These are phyloP conservation scores for Parnassius orleans DNA, from an alignment of 2,888 invertebrate genomes.

Conservation along the genomic window DNA sequence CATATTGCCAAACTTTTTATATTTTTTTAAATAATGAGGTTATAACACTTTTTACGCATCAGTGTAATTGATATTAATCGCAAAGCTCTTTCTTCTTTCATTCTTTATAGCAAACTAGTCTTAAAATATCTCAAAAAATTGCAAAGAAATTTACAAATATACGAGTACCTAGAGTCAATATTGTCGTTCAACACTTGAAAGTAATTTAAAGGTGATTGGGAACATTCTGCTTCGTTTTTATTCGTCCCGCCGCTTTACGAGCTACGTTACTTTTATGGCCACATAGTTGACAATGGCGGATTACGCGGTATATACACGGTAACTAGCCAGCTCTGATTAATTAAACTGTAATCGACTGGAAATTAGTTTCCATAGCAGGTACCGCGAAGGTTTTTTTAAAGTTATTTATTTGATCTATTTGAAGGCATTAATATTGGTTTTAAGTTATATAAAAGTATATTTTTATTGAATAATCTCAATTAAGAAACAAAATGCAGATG, in stretches of 20 bases:
- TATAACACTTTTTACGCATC: too few species aligned
- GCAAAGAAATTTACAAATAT: constrained; percentile 5
- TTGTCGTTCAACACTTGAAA: constrained; percentile 23
- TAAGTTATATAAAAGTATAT: too few species aligned
- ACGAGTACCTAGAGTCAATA: constrained; percentile 5
- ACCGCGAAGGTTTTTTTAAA: constrained; percentile 31
- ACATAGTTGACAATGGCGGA: constrained; percentile 43
- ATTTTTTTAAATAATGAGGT: too few species aligned
- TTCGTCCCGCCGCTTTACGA: constrained; percentile 39
- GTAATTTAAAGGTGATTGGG: constrained; percentile 27
- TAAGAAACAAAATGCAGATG: too few species aligned
- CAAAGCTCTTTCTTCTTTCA: background rate
- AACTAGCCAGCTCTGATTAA: constrained; percentile 43
- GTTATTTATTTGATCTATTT: constrained; percentile 29
- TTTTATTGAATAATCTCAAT: too few species aligned
- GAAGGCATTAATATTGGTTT: background rate
- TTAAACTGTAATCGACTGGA: constrained; percentile 46
- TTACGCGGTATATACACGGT: constrained; percentile 37
- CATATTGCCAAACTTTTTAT: too few species aligned
- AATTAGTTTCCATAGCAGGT: constrained; percentile 43
- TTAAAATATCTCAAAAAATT: constrained; percentile 5
- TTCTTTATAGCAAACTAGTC: background rate
- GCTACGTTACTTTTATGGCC: constrained; percentile 47
- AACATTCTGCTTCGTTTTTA: constrained; percentile 33
- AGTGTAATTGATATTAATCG: background rate